A percentile compares a stretch with the other conserved stretches of the same genome.
Evolutionary conservation across 2,113 vertebrate genomes (phyloP).

Genomic region (Lutjanus erythropterus): DNA sequence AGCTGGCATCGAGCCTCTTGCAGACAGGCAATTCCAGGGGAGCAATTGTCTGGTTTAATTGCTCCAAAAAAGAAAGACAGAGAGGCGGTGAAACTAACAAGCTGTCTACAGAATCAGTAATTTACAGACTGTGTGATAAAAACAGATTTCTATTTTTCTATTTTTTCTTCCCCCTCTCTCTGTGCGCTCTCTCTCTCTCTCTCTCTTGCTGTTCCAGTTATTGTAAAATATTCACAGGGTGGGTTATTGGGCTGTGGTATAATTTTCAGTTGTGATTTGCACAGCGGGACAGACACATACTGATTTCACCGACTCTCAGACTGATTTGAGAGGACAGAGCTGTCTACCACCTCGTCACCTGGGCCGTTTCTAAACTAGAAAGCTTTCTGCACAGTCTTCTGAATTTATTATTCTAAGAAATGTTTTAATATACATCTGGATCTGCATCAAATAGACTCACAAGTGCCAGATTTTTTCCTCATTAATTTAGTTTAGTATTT

Average conservation of each 20-base stretch:
- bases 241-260: slow-evolving; percentile 63
- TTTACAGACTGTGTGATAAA: slow-evolving; percentile 71
- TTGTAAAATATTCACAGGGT: slow-evolving; percentile 70
- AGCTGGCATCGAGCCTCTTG: slow-evolving; percentile 71
- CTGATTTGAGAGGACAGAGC: slow-evolving; percentile 52
- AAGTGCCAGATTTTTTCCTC: background rate
- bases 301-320: slow-evolving; percentile 55
- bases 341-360: slow-evolving; percentile 40
- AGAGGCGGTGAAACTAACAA: slow-evolving; percentile 82
- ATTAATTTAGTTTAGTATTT: background rate
- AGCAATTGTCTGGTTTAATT: slow-evolving; percentile 83
- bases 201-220: slow-evolving; percentile 48
- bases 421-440: slow-evolving; percentile 7
- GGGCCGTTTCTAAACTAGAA: slow-evolving; percentile 33
- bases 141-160: slow-evolving; percentile 61
- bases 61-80: slow-evolving; percentile 79
- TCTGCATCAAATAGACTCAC: slow-evolving; percentile 13
- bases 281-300: slow-evolving; percentile 44
- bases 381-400: slow-evolving; percentile 14
- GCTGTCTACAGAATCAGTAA: slow-evolving; percentile 81
- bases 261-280: slow-evolving; percentile 66
- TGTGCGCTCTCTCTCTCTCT: background rate
- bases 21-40: slow-evolving; percentile 75
- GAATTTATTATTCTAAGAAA: slow-evolving; percentile 26
- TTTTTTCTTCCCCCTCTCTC: background rate